Evolutionary conservation across 2,888 invertebrate genomes (phyloP).

Genomic region (Rhimphoctona megacephalus): DNA sequence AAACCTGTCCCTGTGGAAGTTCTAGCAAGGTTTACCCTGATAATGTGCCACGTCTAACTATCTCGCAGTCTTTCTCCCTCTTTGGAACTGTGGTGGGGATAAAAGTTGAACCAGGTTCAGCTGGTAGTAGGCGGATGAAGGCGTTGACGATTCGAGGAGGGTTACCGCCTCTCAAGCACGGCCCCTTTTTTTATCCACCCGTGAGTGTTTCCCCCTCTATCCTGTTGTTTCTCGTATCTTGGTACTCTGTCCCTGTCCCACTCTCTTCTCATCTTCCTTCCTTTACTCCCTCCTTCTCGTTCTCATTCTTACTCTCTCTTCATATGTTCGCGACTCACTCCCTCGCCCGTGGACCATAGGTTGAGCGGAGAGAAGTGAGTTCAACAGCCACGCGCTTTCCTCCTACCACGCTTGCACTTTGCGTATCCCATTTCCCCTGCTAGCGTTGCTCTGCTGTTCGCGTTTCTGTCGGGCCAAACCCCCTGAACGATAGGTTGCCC

Average conservation of each 20-base stretch:
- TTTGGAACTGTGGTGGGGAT: constrained; percentile 66
- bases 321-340: constrained; percentile 35
- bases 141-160: constrained; percentile 78
- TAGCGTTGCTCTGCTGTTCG: constrained; percentile 71
- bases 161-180: constrained; percentile 77
- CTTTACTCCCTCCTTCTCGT: constrained; percentile 29
- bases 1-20: constrained; percentile 21
- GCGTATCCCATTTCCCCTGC: constrained; percentile 69
- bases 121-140: constrained; percentile 79
- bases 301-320: constrained; percentile 12
- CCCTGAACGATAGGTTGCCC: constrained; percentile 78
- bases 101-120: constrained; percentile 75
- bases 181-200: constrained; percentile 82
- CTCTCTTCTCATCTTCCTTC: background rate
- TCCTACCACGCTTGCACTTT: constrained; percentile 70
- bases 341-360: constrained; percentile 59
- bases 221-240: constrained; percentile 45
- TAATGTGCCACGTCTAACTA: constrained; percentile 44
- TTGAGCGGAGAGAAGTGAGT: constrained; percentile 65
- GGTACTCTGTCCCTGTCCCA: constrained; percentile 32
- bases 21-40: constrained; percentile 51
- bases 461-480: constrained; percentile 75
- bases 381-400: constrained; percentile 67
- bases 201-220: constrained; percentile 56
- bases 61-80: constrained; percentile 31